Percentiles rank a stretch among this genome's conserved stretches.
These are phyloP conservation scores for Octomys mimax DNA, from an alignment of 2,797 vertebrate species.

Conservation along the genomic window DNA sequence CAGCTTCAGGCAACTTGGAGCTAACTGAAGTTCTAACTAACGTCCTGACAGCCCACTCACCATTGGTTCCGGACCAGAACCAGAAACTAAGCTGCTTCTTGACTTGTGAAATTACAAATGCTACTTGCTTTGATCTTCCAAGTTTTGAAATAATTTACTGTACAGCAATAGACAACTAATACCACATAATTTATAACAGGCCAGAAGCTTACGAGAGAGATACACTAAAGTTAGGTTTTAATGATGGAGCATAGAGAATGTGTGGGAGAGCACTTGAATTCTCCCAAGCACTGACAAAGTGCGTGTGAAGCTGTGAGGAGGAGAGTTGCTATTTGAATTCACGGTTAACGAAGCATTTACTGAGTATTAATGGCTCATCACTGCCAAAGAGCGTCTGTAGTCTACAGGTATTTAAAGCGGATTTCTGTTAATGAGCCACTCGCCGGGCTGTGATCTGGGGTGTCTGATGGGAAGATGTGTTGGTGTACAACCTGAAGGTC, in stretches of 20 bases:
- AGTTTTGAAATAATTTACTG: background rate
- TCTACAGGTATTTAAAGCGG: background rate
- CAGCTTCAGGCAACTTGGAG: background rate
- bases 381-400: background rate
- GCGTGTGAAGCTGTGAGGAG: conserved; percentile 9
- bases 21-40: background rate
- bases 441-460: background rate
- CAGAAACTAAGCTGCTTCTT: background rate
- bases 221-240: conserved; percentile 29
- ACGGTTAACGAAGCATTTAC: conserved; percentile 56
- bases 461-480: background rate
- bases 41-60: background rate
- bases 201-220: background rate
- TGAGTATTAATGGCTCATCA: conserved; percentile 36
- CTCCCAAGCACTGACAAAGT: background rate
- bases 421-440: conserved; percentile 34
- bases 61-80: background rate
- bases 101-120: background rate
- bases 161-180: background rate
- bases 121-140: background rate
- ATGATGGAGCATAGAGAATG: background rate
- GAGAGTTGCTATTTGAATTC: conserved; percentile 31
- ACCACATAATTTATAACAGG: background rate
- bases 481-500: conserved; percentile 39
- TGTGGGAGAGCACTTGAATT: background rate